Conservation (phyloP, 2,888 invertebrate species). For the Belgica antarctica region DNA sequence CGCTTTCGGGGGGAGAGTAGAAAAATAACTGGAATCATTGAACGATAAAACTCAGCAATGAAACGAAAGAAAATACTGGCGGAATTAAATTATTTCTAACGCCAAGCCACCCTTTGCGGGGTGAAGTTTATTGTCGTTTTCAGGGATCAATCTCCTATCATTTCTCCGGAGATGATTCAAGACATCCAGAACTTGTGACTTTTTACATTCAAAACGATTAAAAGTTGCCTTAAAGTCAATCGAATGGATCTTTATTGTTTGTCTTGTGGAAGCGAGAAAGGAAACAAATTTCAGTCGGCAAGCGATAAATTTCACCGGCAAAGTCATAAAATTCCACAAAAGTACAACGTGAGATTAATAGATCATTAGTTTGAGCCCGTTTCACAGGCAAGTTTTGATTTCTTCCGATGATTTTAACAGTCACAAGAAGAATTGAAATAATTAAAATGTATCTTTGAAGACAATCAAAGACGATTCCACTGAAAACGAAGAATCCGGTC, state of each 20-base stretch:
- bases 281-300: background rate
- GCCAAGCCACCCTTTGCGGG: no score
- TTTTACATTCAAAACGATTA: no score
- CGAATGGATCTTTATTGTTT: background rate
- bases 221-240: background rate
- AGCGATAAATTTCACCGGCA: conserved; percentile 13
- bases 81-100: conserved; percentile 11
- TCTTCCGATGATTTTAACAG: conserved; percentile 42
- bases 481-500: conserved; percentile 27
- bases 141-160: no score
- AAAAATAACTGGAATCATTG: conserved; percentile 15
- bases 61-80: background rate
- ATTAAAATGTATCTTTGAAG: conserved; percentile 27
- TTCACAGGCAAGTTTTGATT: conserved; percentile 26
- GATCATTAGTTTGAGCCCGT: conserved; percentile 4
- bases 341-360: conserved; percentile 40
- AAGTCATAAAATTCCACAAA: background rate
- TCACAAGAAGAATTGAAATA: conserved; percentile 4
- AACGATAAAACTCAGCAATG: conserved; percentile 4
- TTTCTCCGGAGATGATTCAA: no score
- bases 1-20: background rate
- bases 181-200: no score
- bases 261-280: background rate
- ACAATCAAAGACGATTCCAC: conserved; percentile 10
- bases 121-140: no score